Evolutionary conservation across 2,113 vertebrate species (phyloP).

Genomic region (Ibidorhyncha struthersii): DNA sequence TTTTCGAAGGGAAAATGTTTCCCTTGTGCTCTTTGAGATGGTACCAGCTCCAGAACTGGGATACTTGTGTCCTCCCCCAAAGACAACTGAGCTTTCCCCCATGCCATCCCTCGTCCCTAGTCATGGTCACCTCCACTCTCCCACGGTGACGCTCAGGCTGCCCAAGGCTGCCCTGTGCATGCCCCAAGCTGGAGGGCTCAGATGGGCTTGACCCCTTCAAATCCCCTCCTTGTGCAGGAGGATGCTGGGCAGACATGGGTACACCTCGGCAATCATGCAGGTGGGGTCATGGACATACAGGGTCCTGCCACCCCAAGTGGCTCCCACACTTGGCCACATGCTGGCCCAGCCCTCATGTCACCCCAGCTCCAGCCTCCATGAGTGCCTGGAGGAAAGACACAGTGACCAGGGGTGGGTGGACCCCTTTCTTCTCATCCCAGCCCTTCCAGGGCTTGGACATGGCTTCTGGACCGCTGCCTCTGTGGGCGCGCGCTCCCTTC

Average conservation of each 20-base stretch:
- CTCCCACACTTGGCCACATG: not conserved
- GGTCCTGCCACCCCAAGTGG: not conserved
- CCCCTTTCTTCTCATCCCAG: not conserved
- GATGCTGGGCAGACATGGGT: not conserved
- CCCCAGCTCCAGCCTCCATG: not conserved
- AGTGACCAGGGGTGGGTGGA: not conserved
- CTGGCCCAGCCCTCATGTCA: not conserved
- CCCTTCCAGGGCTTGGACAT: not conserved
- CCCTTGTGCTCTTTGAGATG: not conserved
- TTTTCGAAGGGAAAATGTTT: not conserved
- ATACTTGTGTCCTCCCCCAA: not conserved
- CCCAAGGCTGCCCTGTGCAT: not conserved
- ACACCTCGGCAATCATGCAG: not conserved
- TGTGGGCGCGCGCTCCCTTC: not conserved
- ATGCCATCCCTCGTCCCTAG: not conserved
- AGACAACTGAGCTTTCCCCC: not conserved
- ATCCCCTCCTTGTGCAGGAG: accelerated
- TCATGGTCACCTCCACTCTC: not conserved
- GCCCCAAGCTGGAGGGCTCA: not conserved
- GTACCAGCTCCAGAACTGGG: not conserved
- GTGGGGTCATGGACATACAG: not conserved
- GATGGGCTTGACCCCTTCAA: not conserved
- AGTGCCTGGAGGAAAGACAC: accelerated
- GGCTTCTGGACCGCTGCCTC: not conserved
- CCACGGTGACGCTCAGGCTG: not conserved